Conservation (phyloP, 1,140 invertebrate species). For the Drosophila rhopaloa region DNA sequence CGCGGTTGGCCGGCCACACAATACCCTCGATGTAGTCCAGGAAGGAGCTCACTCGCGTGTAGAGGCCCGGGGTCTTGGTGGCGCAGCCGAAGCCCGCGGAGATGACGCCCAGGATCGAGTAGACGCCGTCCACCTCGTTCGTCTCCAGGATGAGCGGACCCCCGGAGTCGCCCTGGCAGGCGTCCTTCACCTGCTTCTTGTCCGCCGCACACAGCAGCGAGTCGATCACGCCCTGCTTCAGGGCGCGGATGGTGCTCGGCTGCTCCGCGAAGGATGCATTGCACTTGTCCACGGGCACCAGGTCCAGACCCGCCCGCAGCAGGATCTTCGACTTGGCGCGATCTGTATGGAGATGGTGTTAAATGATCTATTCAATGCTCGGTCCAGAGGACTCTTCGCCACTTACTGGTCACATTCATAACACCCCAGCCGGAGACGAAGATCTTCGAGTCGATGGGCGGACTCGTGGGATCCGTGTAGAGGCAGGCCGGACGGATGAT, state of each 20-base stretch:
- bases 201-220: conserved; percentile 87
- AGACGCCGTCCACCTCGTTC: conserved; percentile 16
- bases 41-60: conserved; percentile 29
- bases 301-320: conserved; percentile 56
- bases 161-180: conserved; percentile 43
- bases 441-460: conserved; percentile 30
- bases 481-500: conserved; percentile 63
- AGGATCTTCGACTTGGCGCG: conserved; percentile 56
- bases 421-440: conserved; percentile 75
- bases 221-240: conserved; percentile 50
- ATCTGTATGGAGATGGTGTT: conserved; percentile 19
- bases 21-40: conserved; percentile 44
- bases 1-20: conserved; percentile 33
- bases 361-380: too few relatives aligned
- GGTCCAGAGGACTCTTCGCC: too few relatives aligned
- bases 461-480: conserved; percentile 44
- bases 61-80: conserved; percentile 33
- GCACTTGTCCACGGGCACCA: conserved; percentile 57
- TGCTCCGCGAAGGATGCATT: conserved; percentile 33
- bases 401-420: conserved; percentile 63
- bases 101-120: conserved; percentile 30
- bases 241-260: conserved; percentile 10
- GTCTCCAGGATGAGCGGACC: conserved; percentile 32
- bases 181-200: conserved; percentile 57
- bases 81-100: conserved; percentile 31